Conservation (phyloP, 2,888 invertebrate genomes). For the Dysmachus trigonus region DNA sequence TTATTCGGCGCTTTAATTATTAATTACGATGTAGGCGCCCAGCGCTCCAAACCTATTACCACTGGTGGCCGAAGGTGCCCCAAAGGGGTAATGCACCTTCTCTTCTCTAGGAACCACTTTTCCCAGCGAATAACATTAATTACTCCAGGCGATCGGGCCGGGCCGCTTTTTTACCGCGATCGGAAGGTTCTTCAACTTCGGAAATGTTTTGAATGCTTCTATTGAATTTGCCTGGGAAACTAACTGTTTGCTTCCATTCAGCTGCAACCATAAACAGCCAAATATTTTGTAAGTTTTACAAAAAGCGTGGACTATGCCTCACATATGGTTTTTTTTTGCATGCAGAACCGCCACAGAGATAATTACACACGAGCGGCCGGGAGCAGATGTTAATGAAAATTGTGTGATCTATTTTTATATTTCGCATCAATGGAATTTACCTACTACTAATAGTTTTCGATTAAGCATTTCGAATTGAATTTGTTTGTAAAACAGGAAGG, state of each 20-base stretch:
- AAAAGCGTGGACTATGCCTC: background rate
- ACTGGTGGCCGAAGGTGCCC: background rate
- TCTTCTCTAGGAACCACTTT: background rate
- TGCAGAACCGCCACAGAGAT: background rate
- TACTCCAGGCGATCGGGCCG: background rate
- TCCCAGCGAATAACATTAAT: conserved; percentile 17
- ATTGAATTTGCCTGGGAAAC: background rate
- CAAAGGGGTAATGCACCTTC: conserved; percentile 1
- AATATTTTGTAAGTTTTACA: background rate
- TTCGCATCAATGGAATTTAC: background rate
- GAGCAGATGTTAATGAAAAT: background rate
- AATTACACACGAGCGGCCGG: background rate
- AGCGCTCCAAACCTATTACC: conserved; percentile 1
- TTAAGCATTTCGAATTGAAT: background rate
- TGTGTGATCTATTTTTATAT: background rate
- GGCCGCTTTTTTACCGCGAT: background rate
- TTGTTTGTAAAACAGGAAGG: background rate
- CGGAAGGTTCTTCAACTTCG: background rate
- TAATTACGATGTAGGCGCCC: conserved; percentile 31
- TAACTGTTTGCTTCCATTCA: background rate
- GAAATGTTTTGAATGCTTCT: background rate
- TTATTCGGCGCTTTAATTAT: conserved; percentile 42
- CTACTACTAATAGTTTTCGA: background rate
- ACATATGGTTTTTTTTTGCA: background rate
- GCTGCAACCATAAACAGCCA: background rate